Evolutionary conservation across 2,113 vertebrate genomes (phyloP).

Genomic region (Aleadryas rufinucha): DNA sequence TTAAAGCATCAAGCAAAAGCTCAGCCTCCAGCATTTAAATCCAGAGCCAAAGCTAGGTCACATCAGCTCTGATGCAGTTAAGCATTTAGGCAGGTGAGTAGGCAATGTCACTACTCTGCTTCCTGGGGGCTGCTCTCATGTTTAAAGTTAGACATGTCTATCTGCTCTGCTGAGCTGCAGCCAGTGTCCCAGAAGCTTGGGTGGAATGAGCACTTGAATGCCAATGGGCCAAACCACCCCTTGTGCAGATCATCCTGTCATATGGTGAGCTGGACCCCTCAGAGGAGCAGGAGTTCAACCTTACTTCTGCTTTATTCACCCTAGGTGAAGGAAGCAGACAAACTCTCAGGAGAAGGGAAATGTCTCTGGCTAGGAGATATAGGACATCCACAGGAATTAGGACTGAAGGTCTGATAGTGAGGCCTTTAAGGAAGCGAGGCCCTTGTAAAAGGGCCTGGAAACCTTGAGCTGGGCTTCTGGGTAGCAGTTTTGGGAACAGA

Average conservation of each 20-base stretch:
- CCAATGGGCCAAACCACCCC: background rate
- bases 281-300: background rate
- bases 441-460: background rate
- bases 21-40: background rate
- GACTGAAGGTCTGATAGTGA: background rate
- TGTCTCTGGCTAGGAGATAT: background rate
- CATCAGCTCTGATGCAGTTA: background rate
- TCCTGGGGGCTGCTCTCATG: background rate
- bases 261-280: background rate
- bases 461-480: background rate
- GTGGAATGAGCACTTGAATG: background rate
- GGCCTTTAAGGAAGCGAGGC: background rate
- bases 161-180: background rate
- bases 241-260: background rate
- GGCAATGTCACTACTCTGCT: background rate
- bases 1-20: background rate
- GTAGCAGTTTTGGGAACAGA: background rate
- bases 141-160: background rate
- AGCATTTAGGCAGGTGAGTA: background rate
- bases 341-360: background rate
- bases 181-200: background rate
- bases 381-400: background rate
- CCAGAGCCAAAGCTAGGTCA: background rate
- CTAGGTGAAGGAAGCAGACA: background rate
- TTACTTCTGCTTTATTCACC: background rate